Conservation (phyloP, 2,113 vertebrate species). For the Corythoichthys haematopterus region DNA sequence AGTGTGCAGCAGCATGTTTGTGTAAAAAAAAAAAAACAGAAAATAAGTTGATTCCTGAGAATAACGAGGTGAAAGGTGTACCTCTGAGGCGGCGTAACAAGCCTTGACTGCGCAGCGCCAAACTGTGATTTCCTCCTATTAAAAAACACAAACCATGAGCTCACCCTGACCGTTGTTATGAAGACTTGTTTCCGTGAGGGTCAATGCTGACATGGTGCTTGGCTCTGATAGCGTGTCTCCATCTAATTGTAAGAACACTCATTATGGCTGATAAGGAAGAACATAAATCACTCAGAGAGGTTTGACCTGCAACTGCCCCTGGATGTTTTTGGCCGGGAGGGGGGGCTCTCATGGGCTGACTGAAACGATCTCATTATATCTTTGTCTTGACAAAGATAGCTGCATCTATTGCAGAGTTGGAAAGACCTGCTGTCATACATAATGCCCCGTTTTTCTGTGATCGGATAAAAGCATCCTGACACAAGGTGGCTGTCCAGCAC, state of each 20-base stretch:
- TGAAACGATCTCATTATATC: conserved; percentile 69
- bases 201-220: conserved; percentile 53
- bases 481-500: conserved; percentile 7
- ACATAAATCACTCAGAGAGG: conserved; percentile 69
- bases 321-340: conserved; percentile 38
- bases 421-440: conserved; percentile 35
- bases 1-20: conserved; percentile 30
- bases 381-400: conserved; percentile 58
- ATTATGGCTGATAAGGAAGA: conserved; percentile 71
- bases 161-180: conserved; percentile 45
- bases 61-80: conserved; percentile 44
- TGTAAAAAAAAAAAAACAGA: background rate
- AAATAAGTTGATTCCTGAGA: conserved; percentile 5
- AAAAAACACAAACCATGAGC: conserved; percentile 50
- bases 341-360: conserved; percentile 49
- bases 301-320: conserved; percentile 58
- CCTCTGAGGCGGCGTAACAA: conserved; percentile 54
- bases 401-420: conserved; percentile 47
- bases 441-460: conserved; percentile 39
- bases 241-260: conserved; percentile 71
- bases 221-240: conserved; percentile 54
- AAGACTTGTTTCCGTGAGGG: conserved; percentile 61
- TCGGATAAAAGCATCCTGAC: conserved; percentile 48
- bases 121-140: conserved; percentile 63
- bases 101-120: conserved; percentile 32